phyloP scores from a whole-genome alignment of 2,797 vertebrate species.

The Aeoliscus strigatus region DNA sequence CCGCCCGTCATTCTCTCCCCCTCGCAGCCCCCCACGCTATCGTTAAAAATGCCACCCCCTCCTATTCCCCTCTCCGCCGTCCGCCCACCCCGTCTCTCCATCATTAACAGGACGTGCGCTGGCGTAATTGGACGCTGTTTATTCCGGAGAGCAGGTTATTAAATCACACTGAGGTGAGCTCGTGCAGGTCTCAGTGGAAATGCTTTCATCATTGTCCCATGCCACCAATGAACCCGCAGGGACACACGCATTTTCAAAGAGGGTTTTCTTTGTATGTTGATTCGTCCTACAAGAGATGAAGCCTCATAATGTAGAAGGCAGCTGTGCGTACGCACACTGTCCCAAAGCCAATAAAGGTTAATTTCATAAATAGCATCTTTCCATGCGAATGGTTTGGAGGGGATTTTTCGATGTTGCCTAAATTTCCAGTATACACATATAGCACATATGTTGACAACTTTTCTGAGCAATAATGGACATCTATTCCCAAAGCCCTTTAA shows the following conservation, averaged over 20 bases:
- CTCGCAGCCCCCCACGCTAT: conserved; percentile 54
- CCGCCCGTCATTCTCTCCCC: conserved; percentile 68
- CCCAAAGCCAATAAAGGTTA: conserved; percentile 28
- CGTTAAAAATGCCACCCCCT: conserved; percentile 71
- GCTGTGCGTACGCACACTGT: conserved; percentile 4
- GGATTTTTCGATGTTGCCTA: conserved; percentile 21
- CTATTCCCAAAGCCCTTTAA: conserved; percentile 26
- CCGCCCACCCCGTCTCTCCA: conserved; percentile 57
- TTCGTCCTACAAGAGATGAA: conserved; percentile 22
- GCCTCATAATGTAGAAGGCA: conserved; percentile 18
- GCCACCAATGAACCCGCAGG: conserved; percentile 40
- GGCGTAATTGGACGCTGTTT: conserved; percentile 73
- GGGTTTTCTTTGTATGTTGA: conserved; percentile 26
- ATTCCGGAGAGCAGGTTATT: conserved; percentile 72
- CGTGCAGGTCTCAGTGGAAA: conserved; percentile 53
- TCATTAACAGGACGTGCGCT: conserved; percentile 69
- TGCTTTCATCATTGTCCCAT: conserved; percentile 61
- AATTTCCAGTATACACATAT: conserved; percentile 16
- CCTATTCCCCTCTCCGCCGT: conserved; percentile 42
- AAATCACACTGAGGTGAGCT: conserved; percentile 72
- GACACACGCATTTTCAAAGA: conserved; percentile 33
- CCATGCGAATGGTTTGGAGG: conserved; percentile 16
- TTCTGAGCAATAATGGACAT: conserved; percentile 6
- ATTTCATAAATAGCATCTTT: conserved; percentile 32
- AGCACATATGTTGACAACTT: conserved; percentile 23